Percentiles rank a stretch among this genome's conserved stretches.
These are phyloP conservation scores for Ardeotis arabs DNA, from an alignment of 2,113 vertebrate genomes.

Conservation along the genomic window DNA sequence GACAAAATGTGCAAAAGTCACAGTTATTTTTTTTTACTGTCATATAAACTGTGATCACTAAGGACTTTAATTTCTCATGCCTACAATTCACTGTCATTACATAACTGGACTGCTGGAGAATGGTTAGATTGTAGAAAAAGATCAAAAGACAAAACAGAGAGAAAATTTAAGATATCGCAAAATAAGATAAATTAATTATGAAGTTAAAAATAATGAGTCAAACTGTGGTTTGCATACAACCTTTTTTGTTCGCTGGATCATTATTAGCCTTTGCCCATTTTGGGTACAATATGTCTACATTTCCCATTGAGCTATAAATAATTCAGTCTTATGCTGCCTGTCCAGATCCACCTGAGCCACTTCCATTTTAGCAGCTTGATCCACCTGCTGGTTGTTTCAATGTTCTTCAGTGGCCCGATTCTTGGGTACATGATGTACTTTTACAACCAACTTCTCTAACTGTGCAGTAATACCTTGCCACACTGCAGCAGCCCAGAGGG, in stretches of 20 bases:
- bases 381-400: no score
- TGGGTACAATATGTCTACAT: neutral
- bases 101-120: neutral
- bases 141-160: neutral
- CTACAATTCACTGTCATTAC: neutral
- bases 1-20: neutral
- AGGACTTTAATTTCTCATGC: neutral
- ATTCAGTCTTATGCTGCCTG: no score
- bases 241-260: neutral
- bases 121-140: neutral
- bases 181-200: neutral
- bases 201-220: neutral
- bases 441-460: no score
- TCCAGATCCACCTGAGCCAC: no score
- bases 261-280: neutral
- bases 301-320: neutral
- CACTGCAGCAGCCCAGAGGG: no score
- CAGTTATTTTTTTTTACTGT: neutral
- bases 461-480: no score
- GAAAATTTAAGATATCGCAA: neutral
- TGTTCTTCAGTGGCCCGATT: no score
- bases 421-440: no score
- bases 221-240: neutral
- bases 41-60: neutral
- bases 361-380: no score